Evolutionary conservation across 2,797 vertebrate genomes (phyloP).

Genomic region (Siniperca scherzeri): DNA sequence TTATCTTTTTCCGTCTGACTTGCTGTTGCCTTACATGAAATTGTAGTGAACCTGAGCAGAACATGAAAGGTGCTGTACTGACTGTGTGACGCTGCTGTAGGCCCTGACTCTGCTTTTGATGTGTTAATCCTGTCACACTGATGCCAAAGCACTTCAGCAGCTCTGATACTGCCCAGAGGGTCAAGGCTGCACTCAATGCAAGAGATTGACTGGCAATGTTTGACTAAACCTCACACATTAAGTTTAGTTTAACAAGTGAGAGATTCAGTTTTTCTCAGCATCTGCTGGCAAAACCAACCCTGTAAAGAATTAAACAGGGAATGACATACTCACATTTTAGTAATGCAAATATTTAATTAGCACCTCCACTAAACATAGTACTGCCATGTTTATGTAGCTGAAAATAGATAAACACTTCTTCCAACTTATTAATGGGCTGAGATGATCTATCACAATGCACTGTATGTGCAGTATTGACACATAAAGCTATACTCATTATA

Average conservation of each 20-base stretch:
- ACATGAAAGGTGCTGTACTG: conserved; percentile 86
- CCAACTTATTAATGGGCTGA: background rate
- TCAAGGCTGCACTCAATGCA: conserved; percentile 73
- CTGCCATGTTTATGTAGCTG: background rate
- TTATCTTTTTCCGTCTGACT: conserved; percentile 83
- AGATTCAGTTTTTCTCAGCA: conserved; percentile 50
- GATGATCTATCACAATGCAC: background rate
- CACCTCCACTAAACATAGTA: background rate
- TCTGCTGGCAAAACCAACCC: conserved; percentile 41
- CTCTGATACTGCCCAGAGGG: conserved; percentile 82
- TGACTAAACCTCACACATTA: conserved; percentile 77
- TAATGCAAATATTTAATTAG: conserved; percentile 45
- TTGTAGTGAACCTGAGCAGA: conserved; percentile 85
- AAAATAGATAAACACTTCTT: conserved; percentile 23
- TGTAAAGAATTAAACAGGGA: conserved; percentile 37
- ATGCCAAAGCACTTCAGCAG: conserved; percentile 82
- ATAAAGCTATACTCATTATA: background rate
- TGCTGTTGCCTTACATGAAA: conserved; percentile 83
- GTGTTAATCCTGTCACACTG: conserved; percentile 87
- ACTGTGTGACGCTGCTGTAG: conserved; percentile 81
- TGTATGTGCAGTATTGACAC: background rate
- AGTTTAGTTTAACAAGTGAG: conserved; percentile 70
- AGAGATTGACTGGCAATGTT: conserved; percentile 79
- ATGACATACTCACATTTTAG: conserved; percentile 18
- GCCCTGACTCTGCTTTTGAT: conserved; percentile 84